A percentile compares a stretch with the other conserved stretches of the same genome.
phyloP scores from a whole-genome alignment of 2,888 invertebrate species.

The Xylophagus ater region DNA sequence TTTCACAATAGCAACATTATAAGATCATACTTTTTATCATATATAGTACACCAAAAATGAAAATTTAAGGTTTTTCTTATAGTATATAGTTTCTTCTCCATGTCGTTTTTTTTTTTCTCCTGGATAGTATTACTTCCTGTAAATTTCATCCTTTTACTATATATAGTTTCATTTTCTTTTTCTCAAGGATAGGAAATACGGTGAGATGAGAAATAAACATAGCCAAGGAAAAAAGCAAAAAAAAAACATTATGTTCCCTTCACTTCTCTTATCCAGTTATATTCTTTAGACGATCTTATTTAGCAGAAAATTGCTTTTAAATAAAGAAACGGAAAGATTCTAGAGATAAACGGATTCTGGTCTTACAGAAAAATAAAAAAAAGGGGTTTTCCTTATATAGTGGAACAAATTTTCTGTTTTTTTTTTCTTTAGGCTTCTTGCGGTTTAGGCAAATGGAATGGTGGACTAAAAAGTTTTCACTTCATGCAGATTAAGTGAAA shows the following conservation, averaged over 20 bases:
- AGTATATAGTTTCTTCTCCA: no score
- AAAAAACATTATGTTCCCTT: no score
- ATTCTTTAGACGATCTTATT: conserved; percentile 14
- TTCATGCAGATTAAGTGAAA: conserved; percentile 1
- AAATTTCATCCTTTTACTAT: neutral
- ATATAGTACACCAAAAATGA: no score
- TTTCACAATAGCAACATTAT: no score
- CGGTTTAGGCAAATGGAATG: neutral
- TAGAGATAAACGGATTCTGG: conserved; percentile 12
- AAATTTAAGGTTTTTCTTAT: no score
- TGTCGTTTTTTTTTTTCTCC: no score
- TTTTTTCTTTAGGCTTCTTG: neutral
- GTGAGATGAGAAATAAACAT: neutral
- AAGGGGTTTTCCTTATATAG: no score
- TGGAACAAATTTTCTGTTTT: conserved; percentile 2
- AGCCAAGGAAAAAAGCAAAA: neutral
- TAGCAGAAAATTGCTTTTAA: conserved; percentile 18
- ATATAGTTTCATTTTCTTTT: neutral
- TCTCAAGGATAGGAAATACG: neutral
- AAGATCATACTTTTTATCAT: no score
- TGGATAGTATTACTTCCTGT: no score
- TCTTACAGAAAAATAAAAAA: neutral
- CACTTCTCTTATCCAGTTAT: no score
- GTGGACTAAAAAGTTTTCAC: neutral
- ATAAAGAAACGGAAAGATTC: conserved; percentile 16